Conservation (phyloP, 2,888 invertebrate genomes). For the Oscheius sp. region DNA sequence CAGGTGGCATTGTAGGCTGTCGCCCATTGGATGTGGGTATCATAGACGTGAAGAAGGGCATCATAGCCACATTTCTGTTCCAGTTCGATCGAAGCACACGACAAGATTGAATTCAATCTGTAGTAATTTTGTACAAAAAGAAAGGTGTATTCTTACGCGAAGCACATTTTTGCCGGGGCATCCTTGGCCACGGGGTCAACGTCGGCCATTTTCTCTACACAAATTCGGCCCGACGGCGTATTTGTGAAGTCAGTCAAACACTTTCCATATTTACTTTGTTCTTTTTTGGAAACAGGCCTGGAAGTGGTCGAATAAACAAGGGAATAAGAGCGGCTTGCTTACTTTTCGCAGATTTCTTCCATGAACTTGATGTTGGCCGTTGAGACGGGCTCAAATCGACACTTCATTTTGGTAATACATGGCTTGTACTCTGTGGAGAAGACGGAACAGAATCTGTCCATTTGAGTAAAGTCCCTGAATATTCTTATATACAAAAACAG, state of each 20-base stretch:
- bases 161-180: constrained; percentile 60
- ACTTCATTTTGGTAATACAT: constrained; percentile 61
- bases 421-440: constrained; percentile 59
- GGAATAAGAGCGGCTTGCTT: neutral
- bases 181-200: constrained; percentile 60
- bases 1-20: constrained; percentile 57
- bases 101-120: constrained; percentile 59
- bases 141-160: constrained; percentile 44
- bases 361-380: constrained; percentile 56
- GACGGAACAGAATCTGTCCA: constrained; percentile 63
- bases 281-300: constrained; percentile 47
- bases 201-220: constrained; percentile 59
- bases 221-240: constrained; percentile 52
- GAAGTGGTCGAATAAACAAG: constrained; percentile 4
- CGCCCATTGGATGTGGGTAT: constrained; percentile 63
- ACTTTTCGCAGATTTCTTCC: constrained; percentile 58
- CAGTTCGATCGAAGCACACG: constrained; percentile 54
- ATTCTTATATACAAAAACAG: neutral
- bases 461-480: constrained; percentile 57
- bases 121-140: constrained; percentile 9
- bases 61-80: constrained; percentile 66
- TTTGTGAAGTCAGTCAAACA: constrained; percentile 57
- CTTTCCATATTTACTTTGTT: constrained; percentile 49
- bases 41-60: constrained; percentile 68
- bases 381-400: constrained; percentile 61